Percentiles rank a stretch among this genome's conserved stretches.
Conservation (phyloP, 2,797 vertebrate genomes). For the Liparis tanakae region DNA sequence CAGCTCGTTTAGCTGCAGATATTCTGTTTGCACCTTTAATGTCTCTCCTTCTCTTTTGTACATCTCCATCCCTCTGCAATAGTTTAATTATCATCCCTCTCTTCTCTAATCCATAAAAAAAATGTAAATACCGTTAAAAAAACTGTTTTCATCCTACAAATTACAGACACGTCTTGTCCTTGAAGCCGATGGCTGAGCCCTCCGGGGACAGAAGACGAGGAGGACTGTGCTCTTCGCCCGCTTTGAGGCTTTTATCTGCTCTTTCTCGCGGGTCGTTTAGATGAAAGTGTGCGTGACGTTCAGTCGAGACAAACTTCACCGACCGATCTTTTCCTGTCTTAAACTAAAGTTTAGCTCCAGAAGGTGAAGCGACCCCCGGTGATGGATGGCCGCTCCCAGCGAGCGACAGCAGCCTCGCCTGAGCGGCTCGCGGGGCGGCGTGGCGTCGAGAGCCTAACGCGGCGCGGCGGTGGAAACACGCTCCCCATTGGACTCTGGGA, state of each 20-base stretch:
- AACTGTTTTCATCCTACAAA: conserved; percentile 46
- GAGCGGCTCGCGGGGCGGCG: too few species aligned
- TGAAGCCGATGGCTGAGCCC: conserved; percentile 68
- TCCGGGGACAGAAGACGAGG: conserved; percentile 55
- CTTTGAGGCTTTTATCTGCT: conserved; percentile 72
- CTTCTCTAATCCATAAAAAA: conserved; percentile 13
- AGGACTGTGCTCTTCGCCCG: conserved; percentile 35
- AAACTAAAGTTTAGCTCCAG: conserved; percentile 27
- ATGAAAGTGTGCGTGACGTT: conserved; percentile 68
- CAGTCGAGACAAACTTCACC: conserved; percentile 50
- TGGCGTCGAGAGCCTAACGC: conserved; percentile 41
- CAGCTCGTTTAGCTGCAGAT: background rate
- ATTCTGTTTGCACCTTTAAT: background rate
- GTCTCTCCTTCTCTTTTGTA: background rate
- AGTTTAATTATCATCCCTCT: conserved; percentile 35
- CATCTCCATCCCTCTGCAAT: background rate
- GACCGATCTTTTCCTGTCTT: conserved; percentile 27
- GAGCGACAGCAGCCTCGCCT: conserved; percentile 45
- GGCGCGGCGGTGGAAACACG: conserved; percentile 56
- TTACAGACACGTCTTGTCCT: conserved; percentile 56
- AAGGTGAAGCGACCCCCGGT: conserved; percentile 39
- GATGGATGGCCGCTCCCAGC: conserved; percentile 32
- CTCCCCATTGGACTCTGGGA: conserved; percentile 62
- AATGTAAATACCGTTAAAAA: conserved; percentile 19
- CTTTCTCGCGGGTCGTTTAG: conserved; percentile 66